phyloP scores from a whole-genome alignment of 2,888 invertebrate species.

The Saturnia pavonia region DNA sequence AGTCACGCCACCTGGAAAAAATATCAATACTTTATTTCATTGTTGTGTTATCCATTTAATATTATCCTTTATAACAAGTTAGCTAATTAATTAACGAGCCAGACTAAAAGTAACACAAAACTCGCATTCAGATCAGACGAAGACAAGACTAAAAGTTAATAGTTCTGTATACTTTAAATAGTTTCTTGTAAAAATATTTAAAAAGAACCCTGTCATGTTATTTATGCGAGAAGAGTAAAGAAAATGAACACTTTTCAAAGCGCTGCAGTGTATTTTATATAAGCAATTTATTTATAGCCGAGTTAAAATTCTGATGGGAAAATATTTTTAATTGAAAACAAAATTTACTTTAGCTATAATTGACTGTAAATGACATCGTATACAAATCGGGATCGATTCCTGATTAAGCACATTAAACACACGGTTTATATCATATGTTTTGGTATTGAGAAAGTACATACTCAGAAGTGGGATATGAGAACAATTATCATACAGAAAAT shows the following conservation, averaged over 20 bases:
- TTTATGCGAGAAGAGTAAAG: conserved; percentile 15
- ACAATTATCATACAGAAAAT: no score
- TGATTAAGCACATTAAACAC: not conserved
- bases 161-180: not conserved
- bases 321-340: not conserved
- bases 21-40: conserved; percentile 16
- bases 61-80: not conserved
- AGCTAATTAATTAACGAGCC: not conserved
- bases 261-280: not conserved
- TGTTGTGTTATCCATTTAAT: not conserved
- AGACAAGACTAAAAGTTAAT: not conserved
- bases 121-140: not conserved
- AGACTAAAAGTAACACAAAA: not conserved
- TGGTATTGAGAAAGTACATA: not conserved
- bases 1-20: conserved; percentile 60
- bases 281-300: conserved; percentile 1
- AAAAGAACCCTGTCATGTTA: not conserved
- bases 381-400: not conserved
- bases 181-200: not conserved
- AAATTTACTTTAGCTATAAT: not conserved
- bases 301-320: not conserved
- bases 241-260: conserved; percentile 4
- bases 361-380: not conserved
- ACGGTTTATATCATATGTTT: not conserved
- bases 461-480: not conserved